Conservation (phyloP, 1,140 invertebrate species). For the Hycleus phaleratus region DNA sequence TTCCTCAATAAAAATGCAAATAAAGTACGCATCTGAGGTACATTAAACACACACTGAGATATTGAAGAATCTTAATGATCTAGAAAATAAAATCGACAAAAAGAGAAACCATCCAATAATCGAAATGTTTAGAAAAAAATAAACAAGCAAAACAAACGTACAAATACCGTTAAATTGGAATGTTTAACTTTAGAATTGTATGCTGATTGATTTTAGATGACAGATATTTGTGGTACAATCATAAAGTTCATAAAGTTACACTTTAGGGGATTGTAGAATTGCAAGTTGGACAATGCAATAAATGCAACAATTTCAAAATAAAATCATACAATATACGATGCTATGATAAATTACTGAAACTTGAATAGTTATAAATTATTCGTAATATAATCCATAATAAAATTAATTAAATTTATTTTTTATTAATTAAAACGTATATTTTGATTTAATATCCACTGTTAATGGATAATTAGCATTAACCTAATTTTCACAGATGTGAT, state of each 20-base stretch:
- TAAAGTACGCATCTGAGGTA: constrained; percentile 14
- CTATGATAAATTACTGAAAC: too few species aligned
- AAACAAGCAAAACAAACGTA: background rate
- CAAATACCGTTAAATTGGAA: background rate
- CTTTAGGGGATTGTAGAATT: background rate
- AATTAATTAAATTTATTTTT: too few species aligned
- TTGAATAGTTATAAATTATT: too few species aligned
- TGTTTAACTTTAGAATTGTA: background rate
- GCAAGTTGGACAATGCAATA: too few species aligned
- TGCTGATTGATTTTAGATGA: background rate
- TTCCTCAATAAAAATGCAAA: constrained; percentile 15
- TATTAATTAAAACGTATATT: too few species aligned
- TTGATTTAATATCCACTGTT: too few species aligned
- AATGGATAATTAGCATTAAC: too few species aligned
- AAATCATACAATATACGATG: too few species aligned
- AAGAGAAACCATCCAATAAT: background rate
- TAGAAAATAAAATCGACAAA: constrained; percentile 3
- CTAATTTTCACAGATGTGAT: too few species aligned
- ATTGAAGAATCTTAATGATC: constrained; percentile 11
- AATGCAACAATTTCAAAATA: too few species aligned
- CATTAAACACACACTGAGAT: constrained; percentile 13
- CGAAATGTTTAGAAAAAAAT: background rate
- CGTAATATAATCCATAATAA: too few species aligned
- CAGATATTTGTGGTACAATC: constrained; percentile 5
- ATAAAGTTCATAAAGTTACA: background rate